Evolutionary conservation across 2,888 invertebrate species (phyloP).

Genomic region (Deilephila porcellus): DNA sequence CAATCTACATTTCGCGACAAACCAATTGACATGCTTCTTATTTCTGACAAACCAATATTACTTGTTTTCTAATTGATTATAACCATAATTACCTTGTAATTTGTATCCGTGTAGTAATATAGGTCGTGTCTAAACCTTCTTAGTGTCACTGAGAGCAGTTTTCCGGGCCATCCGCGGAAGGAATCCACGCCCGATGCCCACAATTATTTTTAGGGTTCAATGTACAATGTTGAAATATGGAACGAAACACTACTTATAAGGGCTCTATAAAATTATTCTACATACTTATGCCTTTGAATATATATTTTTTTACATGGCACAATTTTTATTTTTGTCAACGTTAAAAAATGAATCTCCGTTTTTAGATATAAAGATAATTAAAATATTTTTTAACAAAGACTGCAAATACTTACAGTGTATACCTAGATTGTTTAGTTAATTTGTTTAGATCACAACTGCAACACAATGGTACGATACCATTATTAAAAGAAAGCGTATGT

Average conservation of each 20-base stretch:
- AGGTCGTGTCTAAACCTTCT: slow-evolving; percentile 28
- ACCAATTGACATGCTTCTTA: not conserved
- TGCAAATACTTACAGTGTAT: too few species aligned
- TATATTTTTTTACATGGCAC: too few species aligned
- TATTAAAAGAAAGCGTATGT: not conserved
- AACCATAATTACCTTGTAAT: not conserved
- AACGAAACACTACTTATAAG: not conserved
- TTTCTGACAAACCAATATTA: too few species aligned
- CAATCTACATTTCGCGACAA: not conserved
- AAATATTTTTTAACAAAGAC: too few species aligned
- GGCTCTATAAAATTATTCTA: too few species aligned
- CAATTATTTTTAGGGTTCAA: slow-evolving; percentile 36
- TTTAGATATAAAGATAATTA: too few species aligned
- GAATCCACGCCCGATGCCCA: slow-evolving; percentile 45
- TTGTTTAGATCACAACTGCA: not conserved
- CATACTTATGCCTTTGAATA: too few species aligned
- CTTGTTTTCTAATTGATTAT: too few species aligned
- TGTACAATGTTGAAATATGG: not conserved
- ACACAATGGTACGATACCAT: not conserved
- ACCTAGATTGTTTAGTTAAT: not conserved
- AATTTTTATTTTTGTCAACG: too few species aligned
- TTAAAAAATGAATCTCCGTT: too few species aligned
- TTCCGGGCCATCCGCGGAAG: slow-evolving; percentile 54
- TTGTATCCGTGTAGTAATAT: not conserved
- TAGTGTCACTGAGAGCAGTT: slow-evolving; percentile 34